Evolutionary conservation across 23 tunicate genomes (phyloP).

Genomic region (Halocynthia aurantium): DNA sequence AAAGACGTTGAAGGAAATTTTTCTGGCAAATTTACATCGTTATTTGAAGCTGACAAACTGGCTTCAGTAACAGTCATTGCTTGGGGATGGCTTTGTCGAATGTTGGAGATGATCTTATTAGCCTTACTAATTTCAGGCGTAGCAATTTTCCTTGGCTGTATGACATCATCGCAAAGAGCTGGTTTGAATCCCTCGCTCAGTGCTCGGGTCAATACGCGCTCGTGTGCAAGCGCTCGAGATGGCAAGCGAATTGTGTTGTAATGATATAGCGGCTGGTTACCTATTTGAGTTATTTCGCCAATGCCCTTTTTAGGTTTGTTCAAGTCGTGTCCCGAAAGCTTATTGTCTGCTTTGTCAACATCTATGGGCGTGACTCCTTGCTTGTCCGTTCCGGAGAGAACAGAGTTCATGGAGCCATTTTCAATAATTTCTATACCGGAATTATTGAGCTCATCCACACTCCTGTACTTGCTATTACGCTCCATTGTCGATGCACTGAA

Average conservation of each 20-base stretch:
- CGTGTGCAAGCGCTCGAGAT: background rate
- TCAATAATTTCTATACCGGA: constrained; percentile 10
- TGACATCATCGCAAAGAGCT: background rate
- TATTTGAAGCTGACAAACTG: no score
- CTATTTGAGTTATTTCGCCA: no score
- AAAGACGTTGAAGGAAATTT: no score
- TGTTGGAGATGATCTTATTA: no score
- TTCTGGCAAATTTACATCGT: no score
- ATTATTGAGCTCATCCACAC: constrained; percentile 6
- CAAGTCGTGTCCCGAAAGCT: no score
- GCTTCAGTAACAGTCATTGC: no score
- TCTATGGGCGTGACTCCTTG: background rate
- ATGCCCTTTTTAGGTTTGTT: no score
- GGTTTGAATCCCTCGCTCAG: constrained; percentile 17
- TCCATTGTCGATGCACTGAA: background rate
- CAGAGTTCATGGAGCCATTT: background rate
- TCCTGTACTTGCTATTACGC: background rate
- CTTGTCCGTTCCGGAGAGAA: background rate
- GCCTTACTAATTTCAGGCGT: background rate
- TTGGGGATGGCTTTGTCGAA: no score
- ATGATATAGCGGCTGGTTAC: background rate
- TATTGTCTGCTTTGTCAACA: no score
- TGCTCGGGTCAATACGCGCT: constrained; percentile 7
- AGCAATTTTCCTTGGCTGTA: background rate
- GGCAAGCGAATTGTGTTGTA: constrained; percentile 9